Percentiles rank a stretch among this genome's conserved stretches.
Conservation (phyloP, 2,888 invertebrate species). For the Leptinotarsa rubiginosa region DNA sequence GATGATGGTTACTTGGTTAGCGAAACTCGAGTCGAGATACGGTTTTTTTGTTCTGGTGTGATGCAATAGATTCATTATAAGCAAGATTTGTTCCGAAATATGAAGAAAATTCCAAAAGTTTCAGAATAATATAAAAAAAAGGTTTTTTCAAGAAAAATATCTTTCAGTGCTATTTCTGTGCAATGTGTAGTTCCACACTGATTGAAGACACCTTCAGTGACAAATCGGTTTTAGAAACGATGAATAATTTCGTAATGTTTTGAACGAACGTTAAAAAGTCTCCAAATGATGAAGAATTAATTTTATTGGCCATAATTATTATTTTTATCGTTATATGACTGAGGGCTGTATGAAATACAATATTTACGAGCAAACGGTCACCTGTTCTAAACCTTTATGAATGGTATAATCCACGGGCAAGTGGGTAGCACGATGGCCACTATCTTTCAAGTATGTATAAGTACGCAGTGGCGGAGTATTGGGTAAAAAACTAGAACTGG, state of each 20-base stretch:
- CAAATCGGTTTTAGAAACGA: too few relatives aligned
- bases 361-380: constrained; percentile 56
- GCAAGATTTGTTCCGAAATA: too few relatives aligned
- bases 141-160: too few relatives aligned
- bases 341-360: constrained; percentile 55
- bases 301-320: constrained; percentile 58
- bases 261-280: constrained; percentile 48
- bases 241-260: background rate
- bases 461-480: constrained; percentile 30
- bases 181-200: too few relatives aligned
- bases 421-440: constrained; percentile 40
- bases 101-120: too few relatives aligned
- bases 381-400: constrained; percentile 54
- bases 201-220: too few relatives aligned
- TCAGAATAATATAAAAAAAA: too few relatives aligned
- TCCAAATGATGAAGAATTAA: constrained; percentile 54
- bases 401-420: constrained; percentile 50
- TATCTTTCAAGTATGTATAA: constrained; percentile 28
- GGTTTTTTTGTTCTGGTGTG: too few relatives aligned
- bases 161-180: too few relatives aligned
- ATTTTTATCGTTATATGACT: constrained; percentile 58
- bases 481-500: background rate
- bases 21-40: too few relatives aligned
- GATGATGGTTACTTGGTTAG: too few relatives aligned
- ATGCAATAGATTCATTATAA: too few relatives aligned